Evolutionary conservation across 2,888 invertebrate genomes (phyloP), one percentile per base, ranked within the genome.

Genomic region (Drosophila neonasuta): DNA sequence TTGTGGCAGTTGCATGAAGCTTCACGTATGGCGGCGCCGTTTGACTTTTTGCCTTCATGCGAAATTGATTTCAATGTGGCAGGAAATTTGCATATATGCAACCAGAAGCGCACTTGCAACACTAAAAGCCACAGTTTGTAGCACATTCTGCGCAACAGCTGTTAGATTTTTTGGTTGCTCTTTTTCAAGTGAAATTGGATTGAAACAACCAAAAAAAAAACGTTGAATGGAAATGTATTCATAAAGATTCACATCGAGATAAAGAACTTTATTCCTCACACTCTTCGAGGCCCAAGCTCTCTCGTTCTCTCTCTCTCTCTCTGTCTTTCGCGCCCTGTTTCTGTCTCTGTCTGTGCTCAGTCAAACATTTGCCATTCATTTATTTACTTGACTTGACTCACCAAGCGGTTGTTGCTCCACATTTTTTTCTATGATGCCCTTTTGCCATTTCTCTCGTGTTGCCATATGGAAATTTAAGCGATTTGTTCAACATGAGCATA

Each of bases 401-500:
- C 30, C 24, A 24, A 44, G 54, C 51, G 60, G 46, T 60, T 59
- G 42, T 70, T 64, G 64, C 17, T 51, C 48, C 36, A 56, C 58
- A 63, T 62, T 61, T 52, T 29, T 39, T 24, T 24, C 24, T 24
- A 24, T 24, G 24, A 48, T 51, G 59, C 36, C 36, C 39, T 45
- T 51, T 41, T 20, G 11, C 39, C 24, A 45, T 29, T 55, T 56
- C 42, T 24, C 6, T 24, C 48, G 45, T 46, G 30, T 52, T 58
- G 66, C 60, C 86, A 74, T 85, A 85, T 80, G 80, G 74, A 77
- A 82, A 74, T 71, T 77, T 46, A 71, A 77, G 74, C 74, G 69
- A 71, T 79, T 82, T 77, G 64, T 66, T 68, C 57, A 77, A 51
- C 63, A 65, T 59, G 54, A 82, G 62, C 80, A 80, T 80, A 80